Evolutionary conservation across 35 echinoderm and acorn worm species (phyloP).

Genomic region (Ophiothrix spiculata): DNA sequence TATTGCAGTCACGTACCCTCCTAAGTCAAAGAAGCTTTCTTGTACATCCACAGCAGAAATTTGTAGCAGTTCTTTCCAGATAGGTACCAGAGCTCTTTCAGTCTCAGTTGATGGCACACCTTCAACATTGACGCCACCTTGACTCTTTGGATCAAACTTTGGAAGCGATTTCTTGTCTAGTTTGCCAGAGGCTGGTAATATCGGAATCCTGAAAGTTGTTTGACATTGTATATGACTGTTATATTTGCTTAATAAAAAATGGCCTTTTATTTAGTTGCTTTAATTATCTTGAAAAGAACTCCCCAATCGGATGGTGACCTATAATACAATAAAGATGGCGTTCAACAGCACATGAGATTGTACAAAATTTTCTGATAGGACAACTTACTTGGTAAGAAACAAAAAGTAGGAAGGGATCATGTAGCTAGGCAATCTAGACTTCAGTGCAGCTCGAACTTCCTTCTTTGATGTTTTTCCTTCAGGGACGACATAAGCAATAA

Average conservation of each 20-base stretch:
- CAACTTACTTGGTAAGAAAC: slow-evolving; percentile 12
- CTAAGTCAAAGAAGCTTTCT: slow-evolving; percentile 63
- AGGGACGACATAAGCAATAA: slow-evolving; percentile 51
- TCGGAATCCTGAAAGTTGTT: slow-evolving; percentile 35
- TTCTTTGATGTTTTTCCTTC: slow-evolving; percentile 24
- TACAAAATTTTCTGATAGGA: too few species aligned
- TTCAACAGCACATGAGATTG: too few species aligned
- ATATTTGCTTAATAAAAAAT: too few species aligned
- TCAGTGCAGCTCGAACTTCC: slow-evolving; percentile 47
- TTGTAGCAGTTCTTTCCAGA: slow-evolving; percentile 41
- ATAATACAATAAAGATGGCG: too few species aligned
- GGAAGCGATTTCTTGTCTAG: slow-evolving; percentile 57
- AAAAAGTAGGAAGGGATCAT: slow-evolving; percentile 52
- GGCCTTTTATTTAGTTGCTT: too few species aligned
- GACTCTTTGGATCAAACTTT: slow-evolving; percentile 6
- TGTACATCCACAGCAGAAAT: slow-evolving; percentile 27
- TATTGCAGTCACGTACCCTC: too few species aligned
- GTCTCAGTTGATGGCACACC: slow-evolving; percentile 33
- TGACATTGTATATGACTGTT: too few species aligned
- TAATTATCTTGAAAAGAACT: too few species aligned
- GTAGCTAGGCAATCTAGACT: slow-evolving; percentile 34
- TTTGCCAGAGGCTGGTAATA: slow-evolving; percentile 54
- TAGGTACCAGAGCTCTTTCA: neutral
- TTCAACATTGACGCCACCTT: neutral
- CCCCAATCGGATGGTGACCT: too few species aligned